Evolutionary conservation across 2,113 vertebrate species (phyloP).

Genomic region (Solea senegalensis): DNA sequence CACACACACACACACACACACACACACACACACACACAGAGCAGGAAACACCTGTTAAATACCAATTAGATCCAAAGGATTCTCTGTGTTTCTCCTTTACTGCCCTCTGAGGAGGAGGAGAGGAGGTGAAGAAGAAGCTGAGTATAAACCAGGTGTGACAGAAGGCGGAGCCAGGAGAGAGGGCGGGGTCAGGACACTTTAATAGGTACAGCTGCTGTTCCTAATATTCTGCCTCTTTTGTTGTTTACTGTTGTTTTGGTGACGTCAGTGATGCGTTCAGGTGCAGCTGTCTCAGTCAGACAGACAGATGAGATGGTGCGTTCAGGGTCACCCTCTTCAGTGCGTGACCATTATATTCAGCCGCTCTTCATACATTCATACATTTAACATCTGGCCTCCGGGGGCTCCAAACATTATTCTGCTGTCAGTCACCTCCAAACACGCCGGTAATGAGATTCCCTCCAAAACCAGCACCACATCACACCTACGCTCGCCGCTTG

Average conservation of each 20-base stretch:
- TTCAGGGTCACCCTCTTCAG: constrained; percentile 52
- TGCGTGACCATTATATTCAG: constrained; percentile 48
- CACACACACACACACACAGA: constrained; percentile 3
- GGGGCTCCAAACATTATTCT: constrained; percentile 62
- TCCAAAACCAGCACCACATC: constrained; percentile 51
- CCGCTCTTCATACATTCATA: constrained; percentile 60
- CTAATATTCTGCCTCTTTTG: neutral
- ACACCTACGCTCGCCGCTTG: constrained; percentile 57
- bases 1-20: neutral
- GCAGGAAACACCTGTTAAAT: constrained; percentile 27
- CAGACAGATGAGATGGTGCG: constrained; percentile 34
- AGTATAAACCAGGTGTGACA: too few species aligned
- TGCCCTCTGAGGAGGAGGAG: neutral
- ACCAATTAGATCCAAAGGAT: constrained; percentile 10
- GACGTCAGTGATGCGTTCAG: too few species aligned
- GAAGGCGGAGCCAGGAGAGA: too few species aligned
- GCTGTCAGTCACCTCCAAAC: constrained; percentile 68
- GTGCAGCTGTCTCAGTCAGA: too few species aligned
- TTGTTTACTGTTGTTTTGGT: too few species aligned
- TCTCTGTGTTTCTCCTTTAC: neutral
- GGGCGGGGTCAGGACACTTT: too few species aligned
- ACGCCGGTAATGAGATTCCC: constrained; percentile 63
- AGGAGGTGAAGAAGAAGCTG: neutral
- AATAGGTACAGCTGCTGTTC: neutral
- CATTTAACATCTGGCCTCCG: constrained; percentile 66